These are phyloP conservation scores for Cherax quadricarinatus DNA, from an alignment of 1,140 invertebrate species.

Conservation along the genomic window DNA sequence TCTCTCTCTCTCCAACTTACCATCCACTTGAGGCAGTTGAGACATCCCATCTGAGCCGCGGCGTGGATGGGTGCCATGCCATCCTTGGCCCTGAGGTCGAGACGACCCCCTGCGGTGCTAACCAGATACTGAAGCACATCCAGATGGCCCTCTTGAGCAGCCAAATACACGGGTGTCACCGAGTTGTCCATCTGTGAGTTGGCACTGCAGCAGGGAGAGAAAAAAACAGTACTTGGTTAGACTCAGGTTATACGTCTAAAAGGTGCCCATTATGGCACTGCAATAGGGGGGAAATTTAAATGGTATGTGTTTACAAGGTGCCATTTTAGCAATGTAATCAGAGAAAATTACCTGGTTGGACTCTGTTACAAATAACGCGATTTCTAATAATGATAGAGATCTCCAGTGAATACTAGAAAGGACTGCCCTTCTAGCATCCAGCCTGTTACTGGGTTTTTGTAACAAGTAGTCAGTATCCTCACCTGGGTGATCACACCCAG, in stretches of 20 bases:
- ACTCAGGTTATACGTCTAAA: background rate
- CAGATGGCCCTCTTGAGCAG: conserved; percentile 90
- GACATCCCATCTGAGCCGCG: conserved; percentile 90
- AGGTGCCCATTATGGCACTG: background rate
- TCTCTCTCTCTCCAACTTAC: conserved; percentile 79
- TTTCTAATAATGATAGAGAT: too few relatives aligned
- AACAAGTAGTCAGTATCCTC: too few relatives aligned
- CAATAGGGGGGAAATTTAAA: too few relatives aligned
- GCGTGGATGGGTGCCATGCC: conserved; percentile 93
- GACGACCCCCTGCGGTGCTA: conserved; percentile 85
- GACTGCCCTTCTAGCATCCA: too few relatives aligned
- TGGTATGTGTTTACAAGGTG: too few relatives aligned
- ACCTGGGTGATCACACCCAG: too few relatives aligned
- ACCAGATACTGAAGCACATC: conserved; percentile 90
- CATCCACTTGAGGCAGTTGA: conserved; percentile 92
- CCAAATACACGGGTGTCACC: conserved; percentile 91
- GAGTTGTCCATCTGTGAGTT: conserved; percentile 94
- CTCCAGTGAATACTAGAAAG: too few relatives aligned
- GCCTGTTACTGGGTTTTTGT: too few relatives aligned
- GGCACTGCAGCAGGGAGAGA: conserved; percentile 79
- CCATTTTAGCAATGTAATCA: too few relatives aligned
- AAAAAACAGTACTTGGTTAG: background rate
- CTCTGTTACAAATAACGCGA: too few relatives aligned
- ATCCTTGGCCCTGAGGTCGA: conserved; percentile 88
- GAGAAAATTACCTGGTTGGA: too few relatives aligned